Conservation (phyloP, 2,797 vertebrate genomes). For the Distichodus sexfasciatus region DNA sequence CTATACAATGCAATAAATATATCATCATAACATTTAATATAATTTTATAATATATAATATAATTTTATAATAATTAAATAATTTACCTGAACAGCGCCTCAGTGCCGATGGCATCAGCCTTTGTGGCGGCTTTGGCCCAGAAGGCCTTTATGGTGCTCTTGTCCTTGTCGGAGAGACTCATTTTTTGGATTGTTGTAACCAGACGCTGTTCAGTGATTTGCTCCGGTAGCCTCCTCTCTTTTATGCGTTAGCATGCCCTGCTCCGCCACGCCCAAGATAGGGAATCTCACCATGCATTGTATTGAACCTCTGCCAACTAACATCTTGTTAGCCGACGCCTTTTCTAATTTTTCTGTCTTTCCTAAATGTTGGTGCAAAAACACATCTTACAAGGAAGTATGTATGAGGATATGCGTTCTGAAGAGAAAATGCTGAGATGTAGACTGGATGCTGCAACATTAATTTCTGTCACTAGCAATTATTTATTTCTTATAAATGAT, state of each 20-base stretch:
- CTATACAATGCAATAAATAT: no score
- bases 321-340: not conserved
- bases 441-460: no score
- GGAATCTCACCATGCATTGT: slow-evolving; percentile 6
- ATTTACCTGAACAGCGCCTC: slow-evolving; percentile 66
- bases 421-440: no score
- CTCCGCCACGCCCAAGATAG: slow-evolving; percentile 40
- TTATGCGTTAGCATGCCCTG: slow-evolving; percentile 23
- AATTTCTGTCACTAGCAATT: no score
- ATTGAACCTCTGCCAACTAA: slow-evolving; percentile 42
- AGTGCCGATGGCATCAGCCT: not conserved
- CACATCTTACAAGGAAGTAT: no score
- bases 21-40: no score
- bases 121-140: slow-evolving; percentile 50
- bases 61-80: not conserved
- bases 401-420: no score
- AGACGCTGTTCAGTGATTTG: not conserved
- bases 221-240: slow-evolving; percentile 12
- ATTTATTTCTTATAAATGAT: no score
- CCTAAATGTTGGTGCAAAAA: not conserved
- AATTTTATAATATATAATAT: no score
- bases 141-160: slow-evolving; percentile 54
- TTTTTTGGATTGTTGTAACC: slow-evolving; percentile 22
- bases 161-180: slow-evolving; percentile 61
- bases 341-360: not conserved